These are phyloP conservation scores for Strix aluco DNA, from an alignment of 2,113 vertebrate genomes.

Conservation along the genomic window DNA sequence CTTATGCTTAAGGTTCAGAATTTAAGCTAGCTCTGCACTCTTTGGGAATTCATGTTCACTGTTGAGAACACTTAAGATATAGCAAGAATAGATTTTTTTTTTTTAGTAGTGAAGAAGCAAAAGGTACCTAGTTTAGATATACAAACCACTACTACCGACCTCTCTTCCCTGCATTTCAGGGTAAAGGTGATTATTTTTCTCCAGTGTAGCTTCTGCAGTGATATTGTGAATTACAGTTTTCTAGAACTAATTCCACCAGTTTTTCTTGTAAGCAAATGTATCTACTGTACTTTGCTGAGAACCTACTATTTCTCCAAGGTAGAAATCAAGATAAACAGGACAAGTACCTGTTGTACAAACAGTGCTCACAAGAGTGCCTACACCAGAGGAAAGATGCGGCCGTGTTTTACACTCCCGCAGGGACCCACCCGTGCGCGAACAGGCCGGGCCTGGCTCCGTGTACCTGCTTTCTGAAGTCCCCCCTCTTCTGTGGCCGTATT, in stretches of 20 bases:
- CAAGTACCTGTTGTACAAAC: fast-evolving
- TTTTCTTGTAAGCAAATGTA: background rate
- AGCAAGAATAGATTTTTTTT: background rate
- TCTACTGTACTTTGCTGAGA: background rate
- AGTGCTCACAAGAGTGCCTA: fast-evolving
- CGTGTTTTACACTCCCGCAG: fast-evolving
- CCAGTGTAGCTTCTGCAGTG: background rate
- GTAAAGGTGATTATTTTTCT: background rate
- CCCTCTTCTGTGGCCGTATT: constrained; percentile 85
- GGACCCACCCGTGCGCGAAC: fast-evolving
- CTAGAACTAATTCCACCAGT: background rate
- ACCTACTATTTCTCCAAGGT: background rate
- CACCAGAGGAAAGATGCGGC: fast-evolving
- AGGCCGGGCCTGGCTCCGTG: fast-evolving
- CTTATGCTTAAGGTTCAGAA: background rate
- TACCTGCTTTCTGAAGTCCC: constrained; percentile 89
- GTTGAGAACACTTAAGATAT: background rate
- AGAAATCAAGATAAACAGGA: background rate
- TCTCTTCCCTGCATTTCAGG: background rate
- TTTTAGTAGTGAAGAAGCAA: background rate
- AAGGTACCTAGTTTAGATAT: background rate
- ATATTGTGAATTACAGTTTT: background rate
- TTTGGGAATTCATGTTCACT: background rate
- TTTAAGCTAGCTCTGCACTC: background rate
- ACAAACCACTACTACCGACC: background rate